Evolutionary conservation across 2,797 vertebrate species (phyloP).

Genomic region (Sphaeramia orbicularis): DNA sequence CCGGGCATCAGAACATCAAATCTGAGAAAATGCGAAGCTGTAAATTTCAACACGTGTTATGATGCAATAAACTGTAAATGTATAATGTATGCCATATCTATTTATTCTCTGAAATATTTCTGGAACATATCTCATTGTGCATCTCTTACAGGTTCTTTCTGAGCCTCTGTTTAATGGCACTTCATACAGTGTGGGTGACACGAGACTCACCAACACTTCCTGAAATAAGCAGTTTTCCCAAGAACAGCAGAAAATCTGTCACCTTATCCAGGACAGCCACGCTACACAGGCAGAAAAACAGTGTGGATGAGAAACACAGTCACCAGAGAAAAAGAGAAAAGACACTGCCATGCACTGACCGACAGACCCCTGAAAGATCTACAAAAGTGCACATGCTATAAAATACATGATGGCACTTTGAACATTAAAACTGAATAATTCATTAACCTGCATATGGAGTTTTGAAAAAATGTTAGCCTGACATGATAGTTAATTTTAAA

Average conservation of each 20-base stretch:
- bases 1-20: too few species aligned
- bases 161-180: not conserved
- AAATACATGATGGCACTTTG: not conserved
- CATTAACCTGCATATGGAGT: too few species aligned
- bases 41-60: not conserved
- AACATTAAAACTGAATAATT: too few species aligned
- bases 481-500: not conserved
- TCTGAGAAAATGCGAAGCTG: too few species aligned
- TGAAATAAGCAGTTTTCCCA: constrained; percentile 95
- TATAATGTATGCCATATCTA: not conserved
- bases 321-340: constrained; percentile 8
- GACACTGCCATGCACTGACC: not conserved
- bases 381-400: not conserved
- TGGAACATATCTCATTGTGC: constrained; percentile 2
- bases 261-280: constrained; percentile 95
- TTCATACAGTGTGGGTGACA: constrained; percentile 3
- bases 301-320: constrained; percentile 22
- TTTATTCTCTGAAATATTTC: constrained; percentile 1
- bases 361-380: not conserved
- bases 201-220: constrained; percentile 92
- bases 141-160: constrained; percentile 1
- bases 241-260: constrained; percentile 93
- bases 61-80: constrained; percentile 6
- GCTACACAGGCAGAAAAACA: constrained; percentile 74
- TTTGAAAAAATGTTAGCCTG: not conserved